Evolutionary conservation across 2,888 invertebrate genomes (phyloP).

Genomic region (Antheraea assamensis): DNA sequence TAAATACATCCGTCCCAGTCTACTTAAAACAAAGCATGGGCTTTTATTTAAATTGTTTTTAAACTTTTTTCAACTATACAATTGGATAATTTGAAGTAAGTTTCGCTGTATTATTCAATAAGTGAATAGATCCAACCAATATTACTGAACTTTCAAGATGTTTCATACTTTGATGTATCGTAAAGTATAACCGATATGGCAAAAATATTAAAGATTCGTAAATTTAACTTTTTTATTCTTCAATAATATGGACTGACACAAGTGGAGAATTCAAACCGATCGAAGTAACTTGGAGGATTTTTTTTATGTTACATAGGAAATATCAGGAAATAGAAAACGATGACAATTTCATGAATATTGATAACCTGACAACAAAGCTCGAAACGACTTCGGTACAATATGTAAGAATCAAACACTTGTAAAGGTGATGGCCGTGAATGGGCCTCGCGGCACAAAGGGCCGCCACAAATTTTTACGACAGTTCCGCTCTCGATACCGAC

Average conservation of each 20-base stretch:
- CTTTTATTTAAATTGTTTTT: too few relatives aligned
- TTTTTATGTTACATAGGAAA: background rate
- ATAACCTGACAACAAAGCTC: background rate
- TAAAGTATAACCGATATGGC: too few relatives aligned
- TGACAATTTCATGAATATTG: background rate
- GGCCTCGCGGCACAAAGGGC: slow-evolving; percentile 30
- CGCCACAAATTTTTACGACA: slow-evolving; percentile 43
- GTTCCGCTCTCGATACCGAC: slow-evolving; percentile 27
- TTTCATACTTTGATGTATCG: too few relatives aligned
- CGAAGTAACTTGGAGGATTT: background rate
- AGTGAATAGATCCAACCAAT: too few relatives aligned
- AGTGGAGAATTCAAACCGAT: background rate
- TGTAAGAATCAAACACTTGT: slow-evolving; percentile 19
- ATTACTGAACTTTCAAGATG: too few relatives aligned
- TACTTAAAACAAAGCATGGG: too few relatives aligned
- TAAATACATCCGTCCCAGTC: too few relatives aligned
- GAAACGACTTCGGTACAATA: slow-evolving; percentile 3
- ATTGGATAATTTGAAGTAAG: too few relatives aligned
- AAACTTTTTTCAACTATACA: too few relatives aligned
- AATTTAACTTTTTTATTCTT: too few relatives aligned
- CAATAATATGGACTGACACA: background rate
- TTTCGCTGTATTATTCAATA: too few relatives aligned
- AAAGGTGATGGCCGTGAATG: slow-evolving; percentile 16
- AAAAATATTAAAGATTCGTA: too few relatives aligned
- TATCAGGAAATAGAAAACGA: background rate